Conservation (phyloP, 1,140 invertebrate species). For the Euwallacea similis region DNA sequence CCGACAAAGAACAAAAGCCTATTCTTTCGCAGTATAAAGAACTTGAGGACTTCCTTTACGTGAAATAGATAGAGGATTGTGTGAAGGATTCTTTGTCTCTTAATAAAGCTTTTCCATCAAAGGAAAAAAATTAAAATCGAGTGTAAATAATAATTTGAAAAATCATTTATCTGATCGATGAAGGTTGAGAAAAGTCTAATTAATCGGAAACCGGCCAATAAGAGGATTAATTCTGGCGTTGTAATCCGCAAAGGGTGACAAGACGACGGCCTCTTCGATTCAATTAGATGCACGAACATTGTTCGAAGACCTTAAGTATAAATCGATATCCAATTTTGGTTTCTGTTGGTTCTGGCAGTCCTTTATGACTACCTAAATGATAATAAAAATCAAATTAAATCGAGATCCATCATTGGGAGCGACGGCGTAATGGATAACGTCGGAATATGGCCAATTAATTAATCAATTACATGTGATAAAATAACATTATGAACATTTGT, state of each 20-base stretch:
- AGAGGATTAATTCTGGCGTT: conserved; percentile 3
- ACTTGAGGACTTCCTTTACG: no score
- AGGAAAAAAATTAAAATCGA: no score
- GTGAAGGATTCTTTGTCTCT: no score
- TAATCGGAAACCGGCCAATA: conserved; percentile 15
- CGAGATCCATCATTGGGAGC: conserved; percentile 7
- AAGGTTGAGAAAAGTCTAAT: background rate
- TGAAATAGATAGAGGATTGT: no score
- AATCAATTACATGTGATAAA: conserved; percentile 8
- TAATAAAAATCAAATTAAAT: conserved; percentile 10
- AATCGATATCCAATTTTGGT: conserved; percentile 15
- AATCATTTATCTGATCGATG: no score
- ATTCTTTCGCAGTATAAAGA: background rate
- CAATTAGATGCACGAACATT: conserved; percentile 23
- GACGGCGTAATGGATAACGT: conserved; percentile 3
- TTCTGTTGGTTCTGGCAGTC: background rate
- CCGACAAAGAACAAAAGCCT: background rate
- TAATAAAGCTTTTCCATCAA: no score
- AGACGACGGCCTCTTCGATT: conserved; percentile 8
- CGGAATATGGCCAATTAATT: conserved; percentile 13
- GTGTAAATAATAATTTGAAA: no score
- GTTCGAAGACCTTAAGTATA: conserved; percentile 3
- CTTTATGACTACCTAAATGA: background rate
- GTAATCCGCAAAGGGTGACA: background rate
- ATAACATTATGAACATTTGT: conserved; percentile 9